Conservation (phyloP, 2,888 invertebrate species). For the Megamerina dolium region DNA sequence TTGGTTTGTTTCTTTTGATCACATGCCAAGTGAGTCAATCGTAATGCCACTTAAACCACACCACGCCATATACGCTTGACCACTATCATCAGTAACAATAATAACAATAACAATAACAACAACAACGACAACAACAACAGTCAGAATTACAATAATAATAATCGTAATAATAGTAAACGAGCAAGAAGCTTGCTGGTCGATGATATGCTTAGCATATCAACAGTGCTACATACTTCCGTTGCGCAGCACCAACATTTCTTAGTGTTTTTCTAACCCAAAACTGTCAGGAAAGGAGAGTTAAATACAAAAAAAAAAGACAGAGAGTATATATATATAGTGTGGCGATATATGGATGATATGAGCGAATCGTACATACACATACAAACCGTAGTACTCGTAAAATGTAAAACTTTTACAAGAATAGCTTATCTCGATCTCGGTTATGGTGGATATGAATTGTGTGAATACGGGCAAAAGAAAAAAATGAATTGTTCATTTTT, state of each 20-base stretch:
- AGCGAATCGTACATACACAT: too few relatives aligned
- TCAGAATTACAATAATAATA: constrained; percentile 2
- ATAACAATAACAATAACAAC: background rate
- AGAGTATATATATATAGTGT: too few relatives aligned
- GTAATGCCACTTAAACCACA: constrained; percentile 9
- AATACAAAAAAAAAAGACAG: constrained; percentile 28
- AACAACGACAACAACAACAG: background rate
- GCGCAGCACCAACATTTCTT: background rate
- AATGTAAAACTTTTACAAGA: constrained; percentile 13
- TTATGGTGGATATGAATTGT: constrained; percentile 13
- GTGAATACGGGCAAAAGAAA: background rate
- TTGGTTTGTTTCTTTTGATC: too few relatives aligned
- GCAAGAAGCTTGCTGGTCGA: too few relatives aligned
- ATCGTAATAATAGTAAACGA: too few relatives aligned
- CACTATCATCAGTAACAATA: too few relatives aligned
- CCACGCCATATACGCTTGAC: constrained; percentile 13
- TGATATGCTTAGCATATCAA: too few relatives aligned
- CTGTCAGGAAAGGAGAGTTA: constrained; percentile 29
- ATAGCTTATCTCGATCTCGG: constrained; percentile 32
- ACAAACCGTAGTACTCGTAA: too few relatives aligned
- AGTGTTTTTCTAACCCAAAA: constrained; percentile 24
- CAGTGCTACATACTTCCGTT: too few relatives aligned
- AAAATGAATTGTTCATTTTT: too few relatives aligned
- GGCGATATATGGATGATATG: too few relatives aligned
- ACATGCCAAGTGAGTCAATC: too few relatives aligned